These are phyloP conservation scores for Echinometra lucunter DNA, from an alignment of 53 echinoderm and acorn worm genomes.

Conservation along the genomic window DNA sequence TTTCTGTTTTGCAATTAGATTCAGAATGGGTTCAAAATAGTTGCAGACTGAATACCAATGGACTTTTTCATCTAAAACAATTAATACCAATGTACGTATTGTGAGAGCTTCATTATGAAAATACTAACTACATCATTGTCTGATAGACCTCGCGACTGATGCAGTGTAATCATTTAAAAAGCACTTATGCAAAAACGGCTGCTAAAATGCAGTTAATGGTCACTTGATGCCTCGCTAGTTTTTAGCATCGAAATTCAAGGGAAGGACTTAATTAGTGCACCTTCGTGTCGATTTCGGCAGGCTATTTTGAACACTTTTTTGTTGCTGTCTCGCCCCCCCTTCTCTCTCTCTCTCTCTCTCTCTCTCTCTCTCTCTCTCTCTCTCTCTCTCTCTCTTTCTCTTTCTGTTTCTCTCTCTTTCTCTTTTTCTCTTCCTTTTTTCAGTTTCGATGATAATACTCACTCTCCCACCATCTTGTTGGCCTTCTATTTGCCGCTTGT, in stretches of 20 bases:
- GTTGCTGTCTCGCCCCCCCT: too few species aligned
- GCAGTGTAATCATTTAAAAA: slow-evolving; percentile 66
- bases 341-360: too few species aligned
- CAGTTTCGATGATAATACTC: slow-evolving; percentile 19
- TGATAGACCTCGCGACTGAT: background rate
- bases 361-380: too few species aligned
- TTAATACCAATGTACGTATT: background rate
- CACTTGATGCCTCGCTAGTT: slow-evolving; percentile 37
- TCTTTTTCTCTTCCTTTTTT: background rate
- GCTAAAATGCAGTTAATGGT: slow-evolving; percentile 58
- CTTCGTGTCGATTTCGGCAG: slow-evolving; percentile 37
- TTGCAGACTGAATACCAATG: too few species aligned
- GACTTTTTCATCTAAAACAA: too few species aligned
- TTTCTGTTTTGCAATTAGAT: too few species aligned
- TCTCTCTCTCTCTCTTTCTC: too few species aligned
- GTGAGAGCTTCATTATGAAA: background rate
- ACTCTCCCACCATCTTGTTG: background rate
- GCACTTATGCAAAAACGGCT: slow-evolving; percentile 50
- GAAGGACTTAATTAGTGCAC: slow-evolving; percentile 47
- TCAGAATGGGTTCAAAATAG: too few species aligned
- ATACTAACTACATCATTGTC: background rate
- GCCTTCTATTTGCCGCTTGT: slow-evolving; percentile 44
- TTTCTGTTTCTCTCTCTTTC: background rate
- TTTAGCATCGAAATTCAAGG: background rate
- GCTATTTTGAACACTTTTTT: slow-evolving; percentile 36